A percentile compares a stretch with the other conserved stretches of the same genome.
These are phyloP conservation scores for Synanceia verrucosa DNA, from an alignment of 2,797 vertebrate species.

Conservation along the genomic window DNA sequence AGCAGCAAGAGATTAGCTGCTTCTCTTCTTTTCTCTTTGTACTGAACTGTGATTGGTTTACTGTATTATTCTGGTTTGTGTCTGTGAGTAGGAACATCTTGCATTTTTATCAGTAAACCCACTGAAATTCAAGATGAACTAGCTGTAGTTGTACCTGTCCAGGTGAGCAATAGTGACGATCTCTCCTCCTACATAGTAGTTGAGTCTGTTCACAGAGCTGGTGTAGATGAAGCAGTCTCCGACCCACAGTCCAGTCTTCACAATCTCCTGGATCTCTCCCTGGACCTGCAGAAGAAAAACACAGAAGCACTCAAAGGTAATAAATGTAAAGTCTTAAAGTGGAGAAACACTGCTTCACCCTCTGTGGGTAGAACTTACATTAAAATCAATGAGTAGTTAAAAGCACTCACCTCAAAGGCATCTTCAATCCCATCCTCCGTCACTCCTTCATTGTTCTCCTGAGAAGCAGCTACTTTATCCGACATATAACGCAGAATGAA, in stretches of 20 bases:
- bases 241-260: constrained; percentile 98
- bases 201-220: constrained; percentile 98
- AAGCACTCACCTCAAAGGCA: constrained; percentile 91
- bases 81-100: not conserved
- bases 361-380: too few relatives aligned
- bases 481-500: constrained; percentile 97
- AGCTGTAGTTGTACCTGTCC: constrained; percentile 86
- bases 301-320: constrained; percentile 26
- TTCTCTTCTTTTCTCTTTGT: not conserved
- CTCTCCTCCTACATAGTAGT: constrained; percentile 98
- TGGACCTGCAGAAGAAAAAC: constrained; percentile 85
- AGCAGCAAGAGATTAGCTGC: not conserved
- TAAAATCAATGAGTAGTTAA: not conserved
- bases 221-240: constrained; percentile 99
- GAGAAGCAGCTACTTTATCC: constrained; percentile 94
- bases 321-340: not conserved
- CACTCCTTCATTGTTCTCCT: constrained; percentile 96
- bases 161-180: constrained; percentile 99
- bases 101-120: not conserved
- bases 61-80: not conserved
- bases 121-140: not conserved
- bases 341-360: not conserved
- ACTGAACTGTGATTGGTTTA: not conserved
- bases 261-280: constrained; percentile 98
- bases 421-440: constrained; percentile 99